These are phyloP conservation scores for Tetramorium simillimum DNA, from an alignment of 1,140 invertebrate species.

Conservation along the genomic window DNA sequence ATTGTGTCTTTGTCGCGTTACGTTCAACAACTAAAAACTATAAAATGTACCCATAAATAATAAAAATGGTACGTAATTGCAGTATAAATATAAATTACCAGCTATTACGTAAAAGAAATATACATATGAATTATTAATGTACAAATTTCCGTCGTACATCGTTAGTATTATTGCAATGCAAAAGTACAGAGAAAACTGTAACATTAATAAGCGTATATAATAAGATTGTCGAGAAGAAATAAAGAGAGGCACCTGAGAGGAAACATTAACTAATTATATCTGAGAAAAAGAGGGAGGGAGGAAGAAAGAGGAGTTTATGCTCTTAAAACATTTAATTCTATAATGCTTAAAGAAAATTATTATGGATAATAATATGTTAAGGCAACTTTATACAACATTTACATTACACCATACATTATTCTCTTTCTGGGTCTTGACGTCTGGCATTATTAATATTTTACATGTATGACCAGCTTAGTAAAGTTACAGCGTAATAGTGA, in stretches of 20 bases:
- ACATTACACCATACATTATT: constrained; percentile 2
- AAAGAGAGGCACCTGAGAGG: neutral
- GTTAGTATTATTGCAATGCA: neutral
- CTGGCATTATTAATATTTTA: constrained; percentile 36
- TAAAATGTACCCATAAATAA: neutral
- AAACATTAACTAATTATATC: neutral
- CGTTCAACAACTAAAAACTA: neutral
- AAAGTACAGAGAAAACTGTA: neutral
- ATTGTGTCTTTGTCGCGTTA: neutral
- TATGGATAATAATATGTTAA: neutral
- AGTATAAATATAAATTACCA: neutral
- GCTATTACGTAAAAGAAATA: neutral
- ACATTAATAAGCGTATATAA: neutral
- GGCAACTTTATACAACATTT: neutral
- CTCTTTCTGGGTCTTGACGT: neutral
- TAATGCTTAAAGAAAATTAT: neutral
- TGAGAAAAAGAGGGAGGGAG: neutral
- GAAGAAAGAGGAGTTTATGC: neutral
- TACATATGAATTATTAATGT: neutral
- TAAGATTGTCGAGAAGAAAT: neutral
- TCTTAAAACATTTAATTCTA: constrained; percentile 1
- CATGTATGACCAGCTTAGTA: neutral
- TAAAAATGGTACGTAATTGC: neutral
- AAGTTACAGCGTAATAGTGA: constrained; percentile 26
- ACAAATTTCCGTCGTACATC: neutral